Percentiles rank a stretch among this genome's conserved stretches.
Conservation (phyloP, 2,888 invertebrate genomes). For the Temnothorax unifasciatus region DNA sequence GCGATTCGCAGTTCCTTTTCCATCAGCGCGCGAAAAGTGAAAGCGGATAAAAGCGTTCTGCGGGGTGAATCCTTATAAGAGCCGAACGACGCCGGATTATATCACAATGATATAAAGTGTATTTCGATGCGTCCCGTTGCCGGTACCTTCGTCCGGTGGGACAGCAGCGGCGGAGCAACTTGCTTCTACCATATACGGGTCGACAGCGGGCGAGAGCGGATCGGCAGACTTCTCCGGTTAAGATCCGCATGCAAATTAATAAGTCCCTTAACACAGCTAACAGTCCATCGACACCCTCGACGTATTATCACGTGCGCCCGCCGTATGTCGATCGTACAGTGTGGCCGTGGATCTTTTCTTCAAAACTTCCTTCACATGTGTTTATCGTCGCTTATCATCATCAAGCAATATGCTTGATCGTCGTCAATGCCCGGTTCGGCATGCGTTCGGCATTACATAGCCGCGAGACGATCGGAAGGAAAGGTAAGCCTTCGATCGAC, state of each 20-base stretch:
- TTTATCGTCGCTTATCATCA: background rate
- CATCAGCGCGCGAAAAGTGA: constrained; percentile 67
- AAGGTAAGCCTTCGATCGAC: constrained; percentile 21
- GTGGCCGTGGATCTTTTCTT: background rate
- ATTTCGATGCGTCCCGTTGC: constrained; percentile 70
- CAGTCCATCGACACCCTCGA: constrained; percentile 69
- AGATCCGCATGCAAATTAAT: constrained; percentile 75
- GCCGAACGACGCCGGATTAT: constrained; percentile 63
- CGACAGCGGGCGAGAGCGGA: constrained; percentile 44
- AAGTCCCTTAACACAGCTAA: constrained; percentile 64
- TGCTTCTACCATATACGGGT: constrained; percentile 70
- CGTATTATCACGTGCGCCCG: constrained; percentile 42
- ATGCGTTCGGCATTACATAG: constrained; percentile 10
- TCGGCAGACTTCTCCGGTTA: constrained; percentile 25
- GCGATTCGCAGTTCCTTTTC: constrained; percentile 55
- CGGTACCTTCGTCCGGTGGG: constrained; percentile 25
- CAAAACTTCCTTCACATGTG: background rate
- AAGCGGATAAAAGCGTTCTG: constrained; percentile 66
- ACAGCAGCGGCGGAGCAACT: constrained; percentile 56
- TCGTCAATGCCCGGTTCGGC: constrained; percentile 3
- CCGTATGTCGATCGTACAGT: background rate
- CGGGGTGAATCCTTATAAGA: constrained; percentile 72
- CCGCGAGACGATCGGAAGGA: constrained; percentile 12
- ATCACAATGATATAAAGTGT: constrained; percentile 70
- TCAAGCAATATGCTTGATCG: constrained; percentile 4